Percentiles rank a stretch among this genome's conserved stretches.
These are phyloP conservation scores for Esox niger DNA, from an alignment of 2,113 vertebrate species.

Conservation along the genomic window DNA sequence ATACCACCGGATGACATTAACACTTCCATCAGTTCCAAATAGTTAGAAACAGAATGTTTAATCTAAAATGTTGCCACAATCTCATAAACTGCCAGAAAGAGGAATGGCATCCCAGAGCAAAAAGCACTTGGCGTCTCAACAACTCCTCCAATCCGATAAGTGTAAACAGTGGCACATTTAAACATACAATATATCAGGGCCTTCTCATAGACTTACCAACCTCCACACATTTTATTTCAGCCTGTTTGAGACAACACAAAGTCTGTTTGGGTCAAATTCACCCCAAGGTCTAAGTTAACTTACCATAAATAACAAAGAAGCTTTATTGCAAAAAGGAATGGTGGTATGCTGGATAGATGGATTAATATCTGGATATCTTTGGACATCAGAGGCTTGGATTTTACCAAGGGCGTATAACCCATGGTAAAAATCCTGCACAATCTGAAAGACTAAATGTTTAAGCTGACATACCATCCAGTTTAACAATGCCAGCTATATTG, in stretches of 20 bases:
- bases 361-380: too few species aligned
- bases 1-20: not conserved
- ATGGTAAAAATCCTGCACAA: too few species aligned
- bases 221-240: constrained; percentile 14
- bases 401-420: too few species aligned
- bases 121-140: constrained; percentile 52
- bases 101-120: constrained; percentile 46
- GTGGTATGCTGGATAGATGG: too few species aligned
- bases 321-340: too few species aligned
- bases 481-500: too few species aligned
- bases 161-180: constrained; percentile 45
- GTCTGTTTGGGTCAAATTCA: not conserved
- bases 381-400: too few species aligned
- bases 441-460: too few species aligned
- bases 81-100: constrained; percentile 31
- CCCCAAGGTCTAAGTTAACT: not conserved
- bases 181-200: constrained; percentile 31
- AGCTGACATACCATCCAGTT: too few species aligned
- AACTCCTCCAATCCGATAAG: constrained; percentile 45
- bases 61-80: constrained; percentile 33
- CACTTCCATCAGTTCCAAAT: not conserved
- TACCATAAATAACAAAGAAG: too few species aligned
- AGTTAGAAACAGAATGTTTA: constrained; percentile 15
- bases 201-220: constrained; percentile 18
- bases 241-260: not conserved